Base-by-base conservation (phyloP, 2,113 vertebrate genomes). In the Lipotes vexillifer region DNA sequence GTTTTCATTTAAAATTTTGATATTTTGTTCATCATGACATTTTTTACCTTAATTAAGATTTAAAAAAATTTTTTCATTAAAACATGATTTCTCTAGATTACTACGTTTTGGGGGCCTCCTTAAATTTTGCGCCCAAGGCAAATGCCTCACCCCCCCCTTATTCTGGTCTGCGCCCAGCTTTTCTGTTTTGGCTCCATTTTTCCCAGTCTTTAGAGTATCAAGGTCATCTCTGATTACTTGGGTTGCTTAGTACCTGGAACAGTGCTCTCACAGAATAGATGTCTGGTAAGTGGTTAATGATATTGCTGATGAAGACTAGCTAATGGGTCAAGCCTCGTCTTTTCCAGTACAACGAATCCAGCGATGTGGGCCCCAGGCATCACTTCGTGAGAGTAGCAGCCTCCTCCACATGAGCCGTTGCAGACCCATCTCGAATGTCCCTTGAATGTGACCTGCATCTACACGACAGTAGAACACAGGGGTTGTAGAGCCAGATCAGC, bases 321-420 rank as follows among this genome's bases (percentile, higher is more conserved):
- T 72, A 20, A 52, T 14, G 52, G 25, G 2, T 55, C 25, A 27
- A 18, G 21, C 38, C 27, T 61, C 5, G 44, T 52, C 21, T 69
- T n/a, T 88, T 94, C 71, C 21, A 89, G 2, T n/a, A 59, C 5
- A 61, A 8, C 11, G 15, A 81, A 14, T 57, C 33, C 27, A 83
- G 44, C 1, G 0, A 11, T 11, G 1, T 46, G 5, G 15, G 27
- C 61, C 59, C 12, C 23, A 4, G 23, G 11, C 4, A n/a, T n/a
- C 25, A 13, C 2, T 69, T 8, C 6, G 13, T 36, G 38, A 71
- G 41, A 94, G 41, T 1, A 59, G 41, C 8, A 4, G 27, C 1
- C 18, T 72, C 31, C 10, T 4, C 36, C 7, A 12, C 2, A 2
- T 27, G 59, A 17, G 14, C 10, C 27, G 7, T n/a, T 23, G 41